Conservation (phyloP, 2,888 invertebrate species). For the Microchrysa polita region DNA sequence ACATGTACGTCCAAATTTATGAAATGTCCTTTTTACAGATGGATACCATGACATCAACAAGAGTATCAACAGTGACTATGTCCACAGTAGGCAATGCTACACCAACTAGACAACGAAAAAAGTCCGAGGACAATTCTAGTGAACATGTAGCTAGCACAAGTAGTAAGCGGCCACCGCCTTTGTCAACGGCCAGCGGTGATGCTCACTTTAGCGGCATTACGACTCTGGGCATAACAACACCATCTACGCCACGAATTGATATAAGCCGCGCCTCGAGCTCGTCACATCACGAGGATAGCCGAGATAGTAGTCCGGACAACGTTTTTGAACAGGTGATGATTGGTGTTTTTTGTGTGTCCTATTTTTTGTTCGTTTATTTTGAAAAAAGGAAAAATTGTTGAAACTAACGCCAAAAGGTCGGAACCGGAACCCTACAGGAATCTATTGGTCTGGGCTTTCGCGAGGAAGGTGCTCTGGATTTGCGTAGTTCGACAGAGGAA, state of each 20-base stretch:
- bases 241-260: slow-evolving; percentile 85
- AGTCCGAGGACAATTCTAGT: neutral
- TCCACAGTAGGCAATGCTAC: slow-evolving; percentile 1
- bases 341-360: slow-evolving; percentile 47
- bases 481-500: slow-evolving; percentile 89
- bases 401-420: slow-evolving; percentile 62
- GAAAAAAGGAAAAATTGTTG: slow-evolving; percentile 51
- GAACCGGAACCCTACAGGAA: slow-evolving; percentile 67
- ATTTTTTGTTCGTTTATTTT: slow-evolving; percentile 52
- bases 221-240: slow-evolving; percentile 67
- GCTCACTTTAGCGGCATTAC: neutral
- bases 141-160: neutral
- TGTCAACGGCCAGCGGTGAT: slow-evolving; percentile 50
- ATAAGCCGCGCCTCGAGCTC: slow-evolving; percentile 90
- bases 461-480: slow-evolving; percentile 84
- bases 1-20: no score
- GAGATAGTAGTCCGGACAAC: slow-evolving; percentile 85
- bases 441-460: slow-evolving; percentile 69
- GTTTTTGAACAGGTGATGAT: slow-evolving; percentile 75
- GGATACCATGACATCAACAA: slow-evolving; percentile 22
- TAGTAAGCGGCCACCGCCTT: slow-evolving; percentile 61
- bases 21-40: no score
- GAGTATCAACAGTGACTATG: slow-evolving; percentile 45
- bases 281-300: slow-evolving; percentile 83
- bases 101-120: neutral